A percentile compares a stretch with the other conserved stretches of the same genome.
phyloP scores from a whole-genome alignment of 2,797 vertebrate species.

The Cercopithecus diana region DNA sequence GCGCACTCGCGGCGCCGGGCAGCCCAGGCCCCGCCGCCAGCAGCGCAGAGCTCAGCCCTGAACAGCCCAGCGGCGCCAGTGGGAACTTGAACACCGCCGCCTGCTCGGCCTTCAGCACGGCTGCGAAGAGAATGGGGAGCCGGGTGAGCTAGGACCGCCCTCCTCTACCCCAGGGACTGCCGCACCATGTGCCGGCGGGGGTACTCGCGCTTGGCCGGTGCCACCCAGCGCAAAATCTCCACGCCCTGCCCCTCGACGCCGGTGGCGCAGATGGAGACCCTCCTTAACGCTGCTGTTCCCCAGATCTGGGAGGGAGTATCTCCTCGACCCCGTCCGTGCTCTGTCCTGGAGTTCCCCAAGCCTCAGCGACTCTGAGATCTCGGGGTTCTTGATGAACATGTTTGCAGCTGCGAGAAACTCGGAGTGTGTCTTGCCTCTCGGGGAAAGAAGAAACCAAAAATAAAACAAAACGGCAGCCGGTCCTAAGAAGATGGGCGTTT shows the following conservation, averaged over 20 bases:
- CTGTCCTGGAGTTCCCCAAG: background rate
- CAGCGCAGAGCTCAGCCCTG: conserved; percentile 91
- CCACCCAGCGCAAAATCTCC: background rate
- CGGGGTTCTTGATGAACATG: background rate
- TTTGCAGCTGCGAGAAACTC: background rate
- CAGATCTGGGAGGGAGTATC: background rate
- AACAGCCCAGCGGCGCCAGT: conserved; percentile 92
- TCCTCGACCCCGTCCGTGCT: background rate
- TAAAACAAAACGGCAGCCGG: background rate
- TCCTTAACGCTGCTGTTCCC: background rate
- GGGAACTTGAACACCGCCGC: conserved; percentile 95
- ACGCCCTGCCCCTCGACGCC: background rate
- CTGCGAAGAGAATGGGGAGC: conserved; percentile 69
- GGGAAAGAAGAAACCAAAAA: background rate
- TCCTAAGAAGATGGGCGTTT: background rate
- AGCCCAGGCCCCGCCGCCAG: conserved; percentile 91
- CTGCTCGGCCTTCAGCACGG: conserved; percentile 94
- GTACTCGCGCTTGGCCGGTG: background rate
- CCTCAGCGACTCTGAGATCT: background rate
- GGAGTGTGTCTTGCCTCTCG: background rate
- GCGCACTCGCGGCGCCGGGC: conserved; percentile 87
- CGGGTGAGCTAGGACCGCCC: background rate
- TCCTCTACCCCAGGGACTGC: background rate
- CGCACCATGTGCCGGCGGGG: rapidly evolving
- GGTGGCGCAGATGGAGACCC: background rate